Percentiles rank a stretch among this genome's conserved stretches.
These are phyloP conservation scores for Mamestra brassicae DNA, from an alignment of 2,888 invertebrate species.

Conservation along the genomic window DNA sequence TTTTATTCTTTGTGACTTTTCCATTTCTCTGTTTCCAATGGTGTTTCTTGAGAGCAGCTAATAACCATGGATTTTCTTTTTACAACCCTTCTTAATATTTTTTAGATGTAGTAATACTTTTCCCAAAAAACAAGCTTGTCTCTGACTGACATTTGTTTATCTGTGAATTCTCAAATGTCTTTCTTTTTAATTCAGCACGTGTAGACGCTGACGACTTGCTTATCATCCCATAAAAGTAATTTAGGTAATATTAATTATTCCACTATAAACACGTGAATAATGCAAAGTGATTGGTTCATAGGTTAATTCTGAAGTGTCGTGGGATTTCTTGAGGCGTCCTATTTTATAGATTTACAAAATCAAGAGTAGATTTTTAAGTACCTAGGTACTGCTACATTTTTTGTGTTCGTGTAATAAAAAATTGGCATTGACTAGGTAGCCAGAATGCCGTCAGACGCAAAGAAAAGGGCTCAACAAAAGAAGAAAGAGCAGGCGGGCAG, in stretches of 20 bases:
- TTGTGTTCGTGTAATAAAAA: conserved; percentile 64
- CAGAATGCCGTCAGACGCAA: conserved; percentile 99
- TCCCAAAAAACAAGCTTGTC: conserved; percentile 34
- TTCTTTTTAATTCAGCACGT: conserved; percentile 88
- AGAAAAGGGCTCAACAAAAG: conserved; percentile 99
- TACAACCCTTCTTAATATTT: neutral
- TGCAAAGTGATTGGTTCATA: conserved; percentile 40
- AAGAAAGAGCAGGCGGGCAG: conserved; percentile 98
- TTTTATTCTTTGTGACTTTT: neutral
- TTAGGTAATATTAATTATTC: conserved; percentile 73
- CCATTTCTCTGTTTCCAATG: neutral
- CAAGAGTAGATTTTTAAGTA: conserved; percentile 1
- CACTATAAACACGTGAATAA: conserved; percentile 38
- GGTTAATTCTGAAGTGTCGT: conserved; percentile 21
- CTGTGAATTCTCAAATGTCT: conserved; percentile 73
- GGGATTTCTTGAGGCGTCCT: neutral
- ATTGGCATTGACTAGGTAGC: conserved; percentile 70
- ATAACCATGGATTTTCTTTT: neutral
- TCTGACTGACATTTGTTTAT: conserved; percentile 56
- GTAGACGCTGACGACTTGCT: conserved; percentile 86
- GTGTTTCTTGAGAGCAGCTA: neutral
- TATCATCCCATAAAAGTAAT: conserved; percentile 77
- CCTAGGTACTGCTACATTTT: conserved; percentile 37
- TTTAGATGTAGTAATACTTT: conserved; percentile 28
- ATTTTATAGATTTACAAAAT: conserved; percentile 23